Base-by-base conservation (phyloP, 2,888 invertebrate genomes). In the Drosophila multiciliata region DNA sequence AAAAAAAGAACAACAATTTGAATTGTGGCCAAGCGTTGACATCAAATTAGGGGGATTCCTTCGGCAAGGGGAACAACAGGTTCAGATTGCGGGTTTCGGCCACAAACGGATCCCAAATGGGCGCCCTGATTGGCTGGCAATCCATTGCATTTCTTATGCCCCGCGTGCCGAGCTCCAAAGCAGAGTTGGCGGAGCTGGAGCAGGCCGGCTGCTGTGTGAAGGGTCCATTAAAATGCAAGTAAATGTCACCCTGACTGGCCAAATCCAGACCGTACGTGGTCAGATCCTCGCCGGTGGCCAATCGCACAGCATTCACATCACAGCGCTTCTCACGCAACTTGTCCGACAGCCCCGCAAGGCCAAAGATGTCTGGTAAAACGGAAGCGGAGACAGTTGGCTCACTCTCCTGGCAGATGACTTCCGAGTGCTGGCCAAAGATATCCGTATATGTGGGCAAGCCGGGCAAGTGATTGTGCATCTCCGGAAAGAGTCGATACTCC, bases 171-270 rank as follows among this genome's bases (percentile, higher is more conserved):
- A 89, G 50, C 66, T 88, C 85, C 12, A 85, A 33, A 23, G 80
- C 75, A 12, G 78, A 71, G 20, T 73, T 68, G 52, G 75, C 70
- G 7, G 82, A 78, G 35, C 45, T 80, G 11, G 87, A 73, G 0
- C 66, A 65, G 0, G 89, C 70, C 12, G 87, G 65, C 8, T 78
- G 69, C 33, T 65, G 75, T 17, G 89, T 86, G 8, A 89, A 82
- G 7, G 85, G 85, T 5, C 85, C 89, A 61, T 86, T 86, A 58
- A 89, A 89, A 29, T 87, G 82, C 4, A 86, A 85, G 42, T 86
- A 87, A 55, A 86, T 89, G 23, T 86, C 85, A 3, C 87, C 85
- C 45, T 76, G 80, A 36, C 80, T 76, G 26, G 85, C 65, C 67
- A 86, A 20, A 49, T 86, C 85, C 42, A 86, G 61, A 3, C 85